phyloP scores from a whole-genome alignment of 2,797 vertebrate species.

The Thalassophryne amazonica region DNA sequence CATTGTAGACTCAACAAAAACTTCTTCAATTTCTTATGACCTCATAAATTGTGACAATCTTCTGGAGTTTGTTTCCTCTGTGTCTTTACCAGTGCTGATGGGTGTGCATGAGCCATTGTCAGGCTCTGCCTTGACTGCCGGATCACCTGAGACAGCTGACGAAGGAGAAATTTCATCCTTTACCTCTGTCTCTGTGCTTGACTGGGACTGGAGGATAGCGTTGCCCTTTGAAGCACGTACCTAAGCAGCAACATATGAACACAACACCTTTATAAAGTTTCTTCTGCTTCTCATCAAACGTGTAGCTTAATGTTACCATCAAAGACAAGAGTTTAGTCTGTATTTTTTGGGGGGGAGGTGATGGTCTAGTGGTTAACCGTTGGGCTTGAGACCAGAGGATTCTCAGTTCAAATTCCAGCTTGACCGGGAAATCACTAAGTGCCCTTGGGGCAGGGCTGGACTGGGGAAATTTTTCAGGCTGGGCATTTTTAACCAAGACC shows the following conservation, averaged over 20 bases:
- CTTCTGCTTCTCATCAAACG: background rate
- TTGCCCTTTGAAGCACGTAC: slow-evolving; percentile 85
- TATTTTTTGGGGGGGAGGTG: no score
- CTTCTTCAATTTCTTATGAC: background rate
- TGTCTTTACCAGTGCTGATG: slow-evolving; percentile 67
- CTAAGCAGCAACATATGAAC: slow-evolving; percentile 53
- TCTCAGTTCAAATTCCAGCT: no score
- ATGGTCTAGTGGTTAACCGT: no score
- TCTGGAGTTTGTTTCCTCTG: background rate
- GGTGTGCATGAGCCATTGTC: slow-evolving; percentile 81
- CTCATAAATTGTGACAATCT: background rate
- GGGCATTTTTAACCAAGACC: no score
- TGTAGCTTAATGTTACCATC: background rate
- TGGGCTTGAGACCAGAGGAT: no score
- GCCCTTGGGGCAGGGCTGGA: no score
- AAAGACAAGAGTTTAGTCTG: no score
- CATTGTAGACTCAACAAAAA: background rate
- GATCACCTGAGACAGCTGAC: slow-evolving; percentile 60
- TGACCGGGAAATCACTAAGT: no score
- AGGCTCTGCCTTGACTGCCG: slow-evolving; percentile 81
- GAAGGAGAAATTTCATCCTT: slow-evolving; percentile 84
- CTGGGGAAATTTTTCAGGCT: no score
- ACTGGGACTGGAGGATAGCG: slow-evolving; percentile 87
- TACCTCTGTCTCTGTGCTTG: slow-evolving; percentile 86
- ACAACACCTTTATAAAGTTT: no score